These are phyloP conservation scores for Nestor notabilis DNA, from an alignment of 2,113 vertebrate species.

Conservation along the genomic window DNA sequence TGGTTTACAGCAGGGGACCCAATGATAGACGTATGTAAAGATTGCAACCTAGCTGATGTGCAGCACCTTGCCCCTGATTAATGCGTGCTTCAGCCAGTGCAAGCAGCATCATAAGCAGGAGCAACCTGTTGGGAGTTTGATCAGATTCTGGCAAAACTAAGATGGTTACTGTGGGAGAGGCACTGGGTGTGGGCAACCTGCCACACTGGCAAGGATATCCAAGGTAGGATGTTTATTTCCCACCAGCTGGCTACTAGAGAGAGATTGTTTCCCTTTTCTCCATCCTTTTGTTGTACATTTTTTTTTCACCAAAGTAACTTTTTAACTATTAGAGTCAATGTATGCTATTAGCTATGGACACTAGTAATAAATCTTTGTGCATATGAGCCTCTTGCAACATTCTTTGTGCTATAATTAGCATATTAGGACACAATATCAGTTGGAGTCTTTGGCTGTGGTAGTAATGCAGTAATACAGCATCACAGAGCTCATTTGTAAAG, in stretches of 20 bases:
- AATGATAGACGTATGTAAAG: background rate
- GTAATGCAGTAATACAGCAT: background rate
- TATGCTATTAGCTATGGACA: background rate
- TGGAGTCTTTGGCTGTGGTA: background rate
- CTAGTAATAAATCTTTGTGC: background rate
- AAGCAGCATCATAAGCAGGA: background rate
- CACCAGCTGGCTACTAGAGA: background rate
- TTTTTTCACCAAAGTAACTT: background rate
- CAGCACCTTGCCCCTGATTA: background rate
- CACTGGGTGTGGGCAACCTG: background rate
- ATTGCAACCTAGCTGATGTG: background rate
- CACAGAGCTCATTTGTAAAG: background rate
- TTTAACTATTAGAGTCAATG: background rate
- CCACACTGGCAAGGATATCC: background rate
- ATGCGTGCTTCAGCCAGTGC: rapidly evolving
- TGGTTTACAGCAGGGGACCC: background rate
- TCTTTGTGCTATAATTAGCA: background rate
- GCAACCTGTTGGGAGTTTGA: background rate
- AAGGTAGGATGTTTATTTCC: background rate
- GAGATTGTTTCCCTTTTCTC: background rate
- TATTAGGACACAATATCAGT: background rate
- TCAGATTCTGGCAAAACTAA: background rate
- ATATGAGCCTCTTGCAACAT: background rate
- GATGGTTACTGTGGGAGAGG: background rate
- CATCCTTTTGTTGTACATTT: background rate